Base-by-base conservation (phyloP, 2,888 invertebrate species). In the Lutraria lutraria region DNA sequence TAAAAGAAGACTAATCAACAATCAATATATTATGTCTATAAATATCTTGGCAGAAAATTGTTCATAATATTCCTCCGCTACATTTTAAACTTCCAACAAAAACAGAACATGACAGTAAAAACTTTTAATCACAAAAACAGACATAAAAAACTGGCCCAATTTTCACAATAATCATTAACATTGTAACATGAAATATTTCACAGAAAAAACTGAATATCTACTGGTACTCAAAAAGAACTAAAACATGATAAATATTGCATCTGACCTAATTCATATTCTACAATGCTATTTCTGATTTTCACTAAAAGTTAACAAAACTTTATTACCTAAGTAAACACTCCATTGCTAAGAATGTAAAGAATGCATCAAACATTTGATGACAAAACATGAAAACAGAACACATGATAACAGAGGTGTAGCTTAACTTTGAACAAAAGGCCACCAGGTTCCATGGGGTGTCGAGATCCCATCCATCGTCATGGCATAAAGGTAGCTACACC, bases 141-240 rank as follows among this genome's bases (percentile, higher is more conserved):
- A 68, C 63, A 68, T n/a, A 25, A 25, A 68, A 68, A 68, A 76
- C 76, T 76, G 76, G 76, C 76, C 76, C 63, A 68, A 76, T 19
- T 25, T 76, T 19, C 15, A 31, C 8, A 25, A 25, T 72, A 15
- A 76, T 76, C 76, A 76, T 34, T 31, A 76, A 31, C 34, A 76
- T 34, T 15, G 19, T 12, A 76, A 16, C 15, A 25, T 31, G 19
- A 34, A 76, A 34, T 19, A 31, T 16, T 34, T 76, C 34, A 76
- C 76, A 76, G 76, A 76, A 31, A 72, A 31, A 6, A 68, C 25
- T 25, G 63, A 25, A 12, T 1, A 25, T 43, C 43, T 43, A 43
- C n/a, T n/a, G n/a, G n/a, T n/a, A n/a, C 13, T n/a, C 63, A 25
- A 68, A 68, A 8, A 25, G 3, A 25, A 68, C 63, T 68, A 76